phyloP scores from a whole-genome alignment of 2,113 vertebrate species.

The Edolisoma coerulescens region DNA sequence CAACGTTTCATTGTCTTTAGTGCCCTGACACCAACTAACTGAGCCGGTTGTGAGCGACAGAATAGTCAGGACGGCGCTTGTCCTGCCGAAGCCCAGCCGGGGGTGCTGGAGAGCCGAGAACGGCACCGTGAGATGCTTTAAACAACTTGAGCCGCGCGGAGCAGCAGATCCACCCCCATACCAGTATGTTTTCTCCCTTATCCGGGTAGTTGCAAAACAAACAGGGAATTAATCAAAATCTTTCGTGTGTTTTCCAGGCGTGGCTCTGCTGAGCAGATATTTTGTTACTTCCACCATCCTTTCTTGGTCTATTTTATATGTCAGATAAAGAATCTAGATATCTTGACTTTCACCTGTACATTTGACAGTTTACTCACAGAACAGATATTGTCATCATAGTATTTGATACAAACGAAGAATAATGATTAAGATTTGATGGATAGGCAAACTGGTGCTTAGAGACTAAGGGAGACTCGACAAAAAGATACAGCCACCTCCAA shows the following conservation, averaged over 20 bases:
- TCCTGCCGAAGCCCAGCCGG: not conserved
- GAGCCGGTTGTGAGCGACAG: fast-evolving
- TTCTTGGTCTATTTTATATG: not conserved
- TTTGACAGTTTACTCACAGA: not conserved
- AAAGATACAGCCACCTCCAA: not conserved
- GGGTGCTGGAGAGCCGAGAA: conserved; percentile 27
- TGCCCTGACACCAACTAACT: too few species aligned
- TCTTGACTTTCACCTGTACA: not conserved
- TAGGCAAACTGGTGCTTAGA: not conserved
- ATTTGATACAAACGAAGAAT: not conserved
- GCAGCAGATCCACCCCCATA: fast-evolving
- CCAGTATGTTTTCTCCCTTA: not conserved
- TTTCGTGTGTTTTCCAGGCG: not conserved
- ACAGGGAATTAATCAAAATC: not conserved
- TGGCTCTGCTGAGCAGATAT: not conserved
- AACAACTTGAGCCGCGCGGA: fast-evolving
- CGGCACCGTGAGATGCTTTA: fast-evolving
- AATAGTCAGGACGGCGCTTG: not conserved
- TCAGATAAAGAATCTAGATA: not conserved
- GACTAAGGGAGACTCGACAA: not conserved
- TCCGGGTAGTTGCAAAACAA: not conserved
- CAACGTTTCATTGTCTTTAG: not conserved
- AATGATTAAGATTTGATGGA: not conserved
- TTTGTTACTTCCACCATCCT: not conserved
- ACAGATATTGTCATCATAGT: not conserved